These are phyloP conservation scores for Labia minor DNA, from an alignment of 2,888 invertebrate genomes.

Conservation along the genomic window DNA sequence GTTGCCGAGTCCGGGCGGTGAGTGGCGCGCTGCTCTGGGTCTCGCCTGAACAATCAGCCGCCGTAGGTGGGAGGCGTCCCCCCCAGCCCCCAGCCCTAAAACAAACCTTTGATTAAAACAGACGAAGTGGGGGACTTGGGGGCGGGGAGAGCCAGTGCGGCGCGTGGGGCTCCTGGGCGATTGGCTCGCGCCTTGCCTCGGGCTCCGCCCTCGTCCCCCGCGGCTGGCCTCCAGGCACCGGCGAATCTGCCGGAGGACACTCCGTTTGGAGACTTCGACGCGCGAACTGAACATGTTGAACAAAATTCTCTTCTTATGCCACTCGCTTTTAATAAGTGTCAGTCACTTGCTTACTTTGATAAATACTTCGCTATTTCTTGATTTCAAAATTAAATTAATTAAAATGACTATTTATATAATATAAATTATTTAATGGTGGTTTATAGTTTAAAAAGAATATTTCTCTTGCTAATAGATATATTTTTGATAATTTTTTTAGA, in stretches of 20 bases:
- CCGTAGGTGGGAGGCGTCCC: background rate
- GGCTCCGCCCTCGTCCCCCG: background rate
- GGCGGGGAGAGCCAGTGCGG: background rate
- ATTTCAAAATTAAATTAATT: too few relatives aligned
- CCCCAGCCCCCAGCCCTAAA: background rate
- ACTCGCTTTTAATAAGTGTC: too few relatives aligned
- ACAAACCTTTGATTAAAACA: background rate
- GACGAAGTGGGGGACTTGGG: background rate
- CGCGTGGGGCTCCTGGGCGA: constrained; percentile 1
- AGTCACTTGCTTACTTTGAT: too few relatives aligned
- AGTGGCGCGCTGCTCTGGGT: background rate
- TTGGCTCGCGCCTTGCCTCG: background rate
- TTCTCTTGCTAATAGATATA: too few relatives aligned
- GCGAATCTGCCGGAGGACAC: background rate
- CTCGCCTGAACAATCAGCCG: background rate
- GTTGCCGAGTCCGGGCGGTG: background rate
- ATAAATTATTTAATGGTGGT: too few relatives aligned
- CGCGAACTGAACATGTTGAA: background rate
- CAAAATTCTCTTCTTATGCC: background rate
- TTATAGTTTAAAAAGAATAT: too few relatives aligned
- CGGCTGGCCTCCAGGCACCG: background rate
- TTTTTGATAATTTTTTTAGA: too few relatives aligned
- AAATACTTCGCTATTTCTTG: too few relatives aligned
- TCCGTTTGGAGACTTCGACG: background rate
- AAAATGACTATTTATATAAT: too few relatives aligned